Percentiles rank a stretch among this genome's conserved stretches.
Evolutionary conservation across 2,888 invertebrate genomes (phyloP).

Genomic region (Teleogryllus oceanicus): DNA sequence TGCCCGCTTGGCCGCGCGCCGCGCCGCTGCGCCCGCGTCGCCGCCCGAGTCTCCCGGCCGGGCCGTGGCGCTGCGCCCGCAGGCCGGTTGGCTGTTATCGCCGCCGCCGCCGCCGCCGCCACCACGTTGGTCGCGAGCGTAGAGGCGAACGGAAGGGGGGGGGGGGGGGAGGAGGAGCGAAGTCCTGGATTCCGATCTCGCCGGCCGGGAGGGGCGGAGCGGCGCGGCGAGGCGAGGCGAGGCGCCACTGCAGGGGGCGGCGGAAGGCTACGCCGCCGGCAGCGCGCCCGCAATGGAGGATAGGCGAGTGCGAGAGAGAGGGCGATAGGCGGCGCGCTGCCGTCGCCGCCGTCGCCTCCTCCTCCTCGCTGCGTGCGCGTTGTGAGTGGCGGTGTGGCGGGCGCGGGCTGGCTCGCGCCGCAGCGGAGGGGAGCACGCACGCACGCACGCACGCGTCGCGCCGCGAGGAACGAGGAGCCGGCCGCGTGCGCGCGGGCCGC

Average conservation of each 20-base stretch:
- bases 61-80: constrained; percentile 26
- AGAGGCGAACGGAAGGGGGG: not conserved
- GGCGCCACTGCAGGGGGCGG: no score
- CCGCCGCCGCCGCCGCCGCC: not conserved
- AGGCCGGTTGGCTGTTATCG: not conserved
- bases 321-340: not conserved
- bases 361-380: not conserved
- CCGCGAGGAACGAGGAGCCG: not conserved
- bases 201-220: no score
- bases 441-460: no score
- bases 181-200: no score
- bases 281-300: constrained; percentile 26
- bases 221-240: no score
- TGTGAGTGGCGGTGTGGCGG: not conserved
- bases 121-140: constrained; percentile 4
- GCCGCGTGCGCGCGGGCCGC: not conserved
- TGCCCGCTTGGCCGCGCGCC: not conserved
- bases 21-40: not conserved
- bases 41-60: constrained; percentile 24
- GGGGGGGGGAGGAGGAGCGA: not conserved
- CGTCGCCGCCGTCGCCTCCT: constrained; percentile 2
- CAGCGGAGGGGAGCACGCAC: no score
- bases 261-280: not conserved
- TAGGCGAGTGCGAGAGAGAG: constrained; percentile 32
- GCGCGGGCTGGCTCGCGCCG: not conserved